Evolutionary conservation across 1,140 invertebrate genomes (phyloP).

Genomic region (Bradynema listronoti): DNA sequence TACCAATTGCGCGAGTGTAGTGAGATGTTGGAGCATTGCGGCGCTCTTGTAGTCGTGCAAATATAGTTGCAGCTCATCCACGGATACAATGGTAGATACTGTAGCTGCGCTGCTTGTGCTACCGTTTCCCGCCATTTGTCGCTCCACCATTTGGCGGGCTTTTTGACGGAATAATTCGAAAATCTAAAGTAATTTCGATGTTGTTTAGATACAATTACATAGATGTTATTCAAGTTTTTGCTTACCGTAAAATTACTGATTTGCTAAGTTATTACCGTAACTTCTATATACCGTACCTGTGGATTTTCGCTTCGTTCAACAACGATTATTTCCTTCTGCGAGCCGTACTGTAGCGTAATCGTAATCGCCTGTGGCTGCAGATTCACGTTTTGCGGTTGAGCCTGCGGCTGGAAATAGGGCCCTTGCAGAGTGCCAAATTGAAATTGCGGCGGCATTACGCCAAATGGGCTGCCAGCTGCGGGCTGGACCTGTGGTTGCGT

Average conservation of each 20-base stretch:
- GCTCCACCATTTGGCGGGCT: conserved; percentile 40
- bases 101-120: background rate
- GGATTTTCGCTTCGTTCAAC: conserved; percentile 41
- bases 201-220: background rate
- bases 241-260: background rate
- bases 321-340: conserved; percentile 41
- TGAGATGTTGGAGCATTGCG: conserved; percentile 76
- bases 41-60: conserved; percentile 84
- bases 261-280: background rate
- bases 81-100: background rate
- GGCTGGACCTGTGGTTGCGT: too few relatives aligned
- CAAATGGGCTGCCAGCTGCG: too few relatives aligned
- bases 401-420: background rate
- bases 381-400: conserved; percentile 12
- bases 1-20: conserved; percentile 47
- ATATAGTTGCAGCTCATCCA: conserved; percentile 67
- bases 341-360: conserved; percentile 47
- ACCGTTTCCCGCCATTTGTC: conserved; percentile 26
- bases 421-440: too few relatives aligned
- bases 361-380: conserved; percentile 24
- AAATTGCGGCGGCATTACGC: too few relatives aligned
- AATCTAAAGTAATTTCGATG: background rate
- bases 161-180: conserved; percentile 20
- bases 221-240: conserved; percentile 1
- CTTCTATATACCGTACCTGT: conserved; percentile 20